Conservation (phyloP, 2,113 vertebrate genomes). For the Chaetorhynchus papuensis region DNA sequence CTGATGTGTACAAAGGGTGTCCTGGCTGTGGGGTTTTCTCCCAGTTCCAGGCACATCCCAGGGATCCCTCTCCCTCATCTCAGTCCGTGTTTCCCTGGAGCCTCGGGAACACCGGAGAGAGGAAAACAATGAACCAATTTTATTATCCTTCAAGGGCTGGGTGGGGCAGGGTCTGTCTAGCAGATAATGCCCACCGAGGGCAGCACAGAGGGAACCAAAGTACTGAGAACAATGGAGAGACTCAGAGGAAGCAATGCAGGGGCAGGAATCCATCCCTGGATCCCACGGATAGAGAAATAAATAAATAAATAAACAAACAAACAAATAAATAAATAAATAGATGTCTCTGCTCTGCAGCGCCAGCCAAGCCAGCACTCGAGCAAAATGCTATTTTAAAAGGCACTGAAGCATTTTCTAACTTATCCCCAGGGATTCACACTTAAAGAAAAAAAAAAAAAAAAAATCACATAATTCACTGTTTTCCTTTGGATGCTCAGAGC, state of each 20-base stretch:
- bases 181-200: not conserved
- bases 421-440: not conserved
- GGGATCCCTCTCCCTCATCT: rapidly evolving
- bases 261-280: not conserved
- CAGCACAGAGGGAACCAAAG: not conserved
- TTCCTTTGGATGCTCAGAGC: not conserved
- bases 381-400: conserved; percentile 25
- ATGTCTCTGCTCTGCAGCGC: rapidly evolving
- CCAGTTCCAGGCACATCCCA: rapidly evolving
- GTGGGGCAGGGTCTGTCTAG: not conserved
- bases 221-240: rapidly evolving
- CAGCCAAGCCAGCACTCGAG: not conserved
- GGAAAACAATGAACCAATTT: not conserved
- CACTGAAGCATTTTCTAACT: conserved; percentile 10
- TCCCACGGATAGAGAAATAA: not conserved
- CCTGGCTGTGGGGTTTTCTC: rapidly evolving
- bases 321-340: not conserved
- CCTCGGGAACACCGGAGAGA: rapidly evolving
- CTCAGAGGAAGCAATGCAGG: rapidly evolving
- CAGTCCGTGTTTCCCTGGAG: rapidly evolving
- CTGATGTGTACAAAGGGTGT: rapidly evolving
- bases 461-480: not conserved
- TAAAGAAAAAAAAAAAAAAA: not conserved
- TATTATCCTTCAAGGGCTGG: not conserved
- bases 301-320: not conserved